phyloP scores from a whole-genome alignment of 1,140 invertebrate genomes.

The Brachionus paranguensis region DNA sequence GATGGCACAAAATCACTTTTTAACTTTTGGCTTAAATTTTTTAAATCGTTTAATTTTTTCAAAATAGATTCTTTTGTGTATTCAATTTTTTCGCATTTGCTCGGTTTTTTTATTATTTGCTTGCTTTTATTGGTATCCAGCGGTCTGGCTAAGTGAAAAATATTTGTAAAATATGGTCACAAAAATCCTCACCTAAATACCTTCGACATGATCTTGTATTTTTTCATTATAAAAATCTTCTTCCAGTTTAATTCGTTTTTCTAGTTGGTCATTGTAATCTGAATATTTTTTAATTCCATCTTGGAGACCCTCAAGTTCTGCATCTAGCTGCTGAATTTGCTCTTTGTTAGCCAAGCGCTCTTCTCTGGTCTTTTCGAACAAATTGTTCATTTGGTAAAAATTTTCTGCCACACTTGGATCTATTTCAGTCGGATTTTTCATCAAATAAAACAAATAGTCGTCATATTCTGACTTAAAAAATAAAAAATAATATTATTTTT shows the following conservation, averaged over 20 bases:
- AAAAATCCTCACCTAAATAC: neutral
- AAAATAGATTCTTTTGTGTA: neutral
- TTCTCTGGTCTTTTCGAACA: neutral
- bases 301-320: neutral
- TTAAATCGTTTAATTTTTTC: conserved; percentile 6
- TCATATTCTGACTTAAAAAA: conserved; percentile 3
- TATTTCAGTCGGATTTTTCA: neutral
- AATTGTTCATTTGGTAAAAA: neutral
- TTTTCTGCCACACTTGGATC: neutral
- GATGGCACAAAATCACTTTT: conserved; percentile 17
- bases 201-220: conserved; percentile 13
- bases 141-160: neutral
- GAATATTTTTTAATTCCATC: neutral
- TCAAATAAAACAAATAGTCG: conserved; percentile 33
- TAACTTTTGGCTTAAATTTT: neutral
- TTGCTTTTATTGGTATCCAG: neutral
- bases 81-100: conserved; percentile 30
- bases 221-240: conserved; percentile 6
- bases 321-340: neutral
- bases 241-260: neutral
- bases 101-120: conserved; percentile 15
- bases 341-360: neutral
- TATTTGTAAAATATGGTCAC: neutral
- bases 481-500: too few relatives aligned
- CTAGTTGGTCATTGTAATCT: neutral